These are phyloP conservation scores for Ptilonorhynchus violaceus DNA, from an alignment of 2,113 vertebrate species.

Conservation along the genomic window DNA sequence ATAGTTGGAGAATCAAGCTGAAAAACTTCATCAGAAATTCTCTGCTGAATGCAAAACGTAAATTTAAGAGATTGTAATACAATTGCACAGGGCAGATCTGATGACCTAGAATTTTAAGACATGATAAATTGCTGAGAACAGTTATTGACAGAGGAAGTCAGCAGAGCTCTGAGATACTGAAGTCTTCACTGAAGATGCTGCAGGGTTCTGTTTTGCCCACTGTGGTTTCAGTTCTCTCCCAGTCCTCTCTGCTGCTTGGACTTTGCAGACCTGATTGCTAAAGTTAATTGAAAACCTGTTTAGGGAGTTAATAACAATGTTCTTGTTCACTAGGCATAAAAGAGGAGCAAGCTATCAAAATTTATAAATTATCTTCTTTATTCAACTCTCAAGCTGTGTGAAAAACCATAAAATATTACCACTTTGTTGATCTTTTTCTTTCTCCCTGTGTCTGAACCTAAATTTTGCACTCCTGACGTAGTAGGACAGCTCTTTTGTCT, in stretches of 20 bases:
- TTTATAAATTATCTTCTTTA: not conserved
- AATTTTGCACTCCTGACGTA: not conserved
- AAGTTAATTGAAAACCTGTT: not conserved
- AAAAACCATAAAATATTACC: not conserved
- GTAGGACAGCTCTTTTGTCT: not conserved
- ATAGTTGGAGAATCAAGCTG: not conserved
- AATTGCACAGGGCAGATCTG: not conserved
- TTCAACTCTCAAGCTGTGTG: not conserved
- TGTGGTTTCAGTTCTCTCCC: not conserved
- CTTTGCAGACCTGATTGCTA: not conserved
- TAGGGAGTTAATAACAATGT: not conserved
- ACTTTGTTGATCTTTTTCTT: not conserved
- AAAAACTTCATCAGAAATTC: constrained; percentile 14
- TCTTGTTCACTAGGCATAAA: not conserved
- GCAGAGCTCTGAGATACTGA: not conserved
- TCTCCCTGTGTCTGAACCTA: not conserved
- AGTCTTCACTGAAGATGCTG: not conserved
- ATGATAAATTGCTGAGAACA: not conserved
- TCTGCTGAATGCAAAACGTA: not conserved
- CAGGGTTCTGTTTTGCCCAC: not conserved
- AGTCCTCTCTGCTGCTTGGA: not conserved
- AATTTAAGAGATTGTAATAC: not conserved
- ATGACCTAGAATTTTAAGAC: not conserved
- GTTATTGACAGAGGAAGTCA: not conserved
- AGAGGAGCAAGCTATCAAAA: not conserved